These are phyloP conservation scores for Nerophis lumbriciformis DNA, from an alignment of 2,113 vertebrate species.

Conservation along the genomic window DNA sequence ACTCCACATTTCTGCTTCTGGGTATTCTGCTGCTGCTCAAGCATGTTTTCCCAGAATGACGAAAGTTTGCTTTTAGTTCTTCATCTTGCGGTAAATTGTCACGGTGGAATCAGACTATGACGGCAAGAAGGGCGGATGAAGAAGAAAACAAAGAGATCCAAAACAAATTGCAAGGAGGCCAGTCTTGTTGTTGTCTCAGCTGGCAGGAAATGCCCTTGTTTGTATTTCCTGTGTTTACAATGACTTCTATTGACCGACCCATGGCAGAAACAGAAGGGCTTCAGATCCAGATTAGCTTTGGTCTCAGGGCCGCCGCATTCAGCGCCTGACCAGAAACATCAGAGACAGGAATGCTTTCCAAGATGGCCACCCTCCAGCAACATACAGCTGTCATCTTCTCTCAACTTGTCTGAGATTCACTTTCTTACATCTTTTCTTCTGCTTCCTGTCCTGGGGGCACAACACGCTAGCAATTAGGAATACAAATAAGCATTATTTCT, in stretches of 20 bases:
- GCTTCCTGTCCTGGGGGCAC: neutral
- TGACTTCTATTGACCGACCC: neutral
- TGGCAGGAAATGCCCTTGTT: neutral
- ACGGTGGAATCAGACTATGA: neutral
- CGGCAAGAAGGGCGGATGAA: neutral
- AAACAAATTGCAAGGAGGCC: neutral
- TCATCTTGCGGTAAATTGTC: neutral
- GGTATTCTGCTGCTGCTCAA: neutral
- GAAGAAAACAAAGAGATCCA: neutral
- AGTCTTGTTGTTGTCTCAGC: neutral
- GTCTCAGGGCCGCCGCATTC: neutral
- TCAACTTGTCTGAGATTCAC: neutral
- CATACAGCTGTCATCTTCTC: neutral
- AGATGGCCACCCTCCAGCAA: slow-evolving; percentile 3
- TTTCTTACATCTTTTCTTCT: neutral
- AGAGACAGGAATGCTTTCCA: neutral
- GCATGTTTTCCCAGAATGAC: neutral
- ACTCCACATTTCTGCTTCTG: neutral
- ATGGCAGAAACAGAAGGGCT: neutral
- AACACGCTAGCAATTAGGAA: too few relatives aligned
- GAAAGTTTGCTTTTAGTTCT: neutral
- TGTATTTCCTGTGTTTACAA: neutral
- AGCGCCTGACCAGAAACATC: slow-evolving; percentile 5
- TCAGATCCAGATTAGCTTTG: neutral
- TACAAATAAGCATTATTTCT: too few relatives aligned